Percentiles rank a stretch among this genome's conserved stretches.
Conservation (phyloP, 2,888 invertebrate species). For the Liopterus haemorrhoidalis region DNA sequence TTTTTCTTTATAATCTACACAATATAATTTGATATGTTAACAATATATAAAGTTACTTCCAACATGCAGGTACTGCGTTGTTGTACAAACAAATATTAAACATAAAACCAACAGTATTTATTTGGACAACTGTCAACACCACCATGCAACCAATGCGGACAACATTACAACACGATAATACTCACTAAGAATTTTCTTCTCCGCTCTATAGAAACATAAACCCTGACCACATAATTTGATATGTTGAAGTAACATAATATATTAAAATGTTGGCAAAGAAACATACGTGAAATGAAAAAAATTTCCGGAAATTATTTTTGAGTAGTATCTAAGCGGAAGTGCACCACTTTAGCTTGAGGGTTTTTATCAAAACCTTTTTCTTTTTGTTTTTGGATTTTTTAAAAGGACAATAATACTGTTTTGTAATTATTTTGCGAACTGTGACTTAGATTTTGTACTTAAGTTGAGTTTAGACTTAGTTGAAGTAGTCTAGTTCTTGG, state of each 20-base stretch:
- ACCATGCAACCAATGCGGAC: conserved; percentile 15
- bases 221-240: conserved; percentile 43
- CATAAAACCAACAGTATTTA: conserved; percentile 7
- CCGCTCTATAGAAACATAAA: conserved; percentile 20
- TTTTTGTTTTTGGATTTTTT: too few species aligned
- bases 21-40: conserved; percentile 34
- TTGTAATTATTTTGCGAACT: conserved; percentile 41
- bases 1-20: conserved; percentile 25
- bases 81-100: conserved; percentile 13
- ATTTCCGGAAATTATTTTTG: conserved; percentile 19
- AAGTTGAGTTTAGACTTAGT: too few species aligned
- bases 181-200: conserved; percentile 22
- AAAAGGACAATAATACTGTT: conserved; percentile 17
- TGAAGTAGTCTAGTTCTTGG: neutral
- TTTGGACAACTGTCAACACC: neutral
- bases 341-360: too few species aligned
- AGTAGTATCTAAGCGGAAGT: conserved; percentile 16
- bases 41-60: conserved; percentile 33
- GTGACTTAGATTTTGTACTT: conserved; percentile 45
- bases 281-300: conserved; percentile 23
- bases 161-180: conserved; percentile 18
- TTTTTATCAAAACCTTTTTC: conserved; percentile 37
- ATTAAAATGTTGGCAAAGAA: conserved; percentile 33
- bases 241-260: conserved; percentile 41
- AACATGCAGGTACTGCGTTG: conserved; percentile 30